Base-by-base conservation (phyloP, 2,888 invertebrate genomes). In the Andrena camellia region DNA sequence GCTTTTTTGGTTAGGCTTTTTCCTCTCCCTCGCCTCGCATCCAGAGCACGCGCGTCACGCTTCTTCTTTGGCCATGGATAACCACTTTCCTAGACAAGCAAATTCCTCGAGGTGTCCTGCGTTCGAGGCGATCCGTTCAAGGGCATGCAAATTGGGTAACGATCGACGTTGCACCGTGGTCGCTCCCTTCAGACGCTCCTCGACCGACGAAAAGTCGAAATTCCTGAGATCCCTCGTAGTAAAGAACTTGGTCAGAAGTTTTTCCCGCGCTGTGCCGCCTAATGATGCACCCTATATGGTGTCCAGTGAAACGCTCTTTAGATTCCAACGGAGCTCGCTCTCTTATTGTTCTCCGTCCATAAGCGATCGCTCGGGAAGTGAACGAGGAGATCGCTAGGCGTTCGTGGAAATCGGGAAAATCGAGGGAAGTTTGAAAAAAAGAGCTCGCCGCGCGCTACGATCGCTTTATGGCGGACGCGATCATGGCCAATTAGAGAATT, bases 401-500 rank as follows among this genome's bases (percentile, higher is more conserved):
- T 50, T 67, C 52, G 60, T 5, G 23, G 20, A 72, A 26, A 4
- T 7, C 20, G 13, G 7, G 13, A 17, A 26, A 10, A 3, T 35
- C 7, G 8, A 52, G 20, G 52, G 20, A 50, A 26, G 23, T 42
- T 42, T 10, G 33, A 17, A 29, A 17, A 29, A 7, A n/a, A 10
- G 1, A 8, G 4, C 13, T 48, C 13, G 59, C 2, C 5, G 10
- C 23, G 35, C 54, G 54, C 20, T 10, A 31, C 4, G 50, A 20
- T 62, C 23, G 48, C 20, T 6, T 33, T 35, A 48, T 23, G 23
- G 69, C 54, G 42, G 31, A 17, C 59, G 54, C 68, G 78, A 78
- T 71, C 78, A 75, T 72, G 68, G 89, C 89, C 90, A 91, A 91
- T 90, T 90, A 77, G 62, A 90, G 81, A 67, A 85, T 85, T 85